Conservation (phyloP, 2,797 vertebrate species). For the Hapalemur alaotrensis region DNA sequence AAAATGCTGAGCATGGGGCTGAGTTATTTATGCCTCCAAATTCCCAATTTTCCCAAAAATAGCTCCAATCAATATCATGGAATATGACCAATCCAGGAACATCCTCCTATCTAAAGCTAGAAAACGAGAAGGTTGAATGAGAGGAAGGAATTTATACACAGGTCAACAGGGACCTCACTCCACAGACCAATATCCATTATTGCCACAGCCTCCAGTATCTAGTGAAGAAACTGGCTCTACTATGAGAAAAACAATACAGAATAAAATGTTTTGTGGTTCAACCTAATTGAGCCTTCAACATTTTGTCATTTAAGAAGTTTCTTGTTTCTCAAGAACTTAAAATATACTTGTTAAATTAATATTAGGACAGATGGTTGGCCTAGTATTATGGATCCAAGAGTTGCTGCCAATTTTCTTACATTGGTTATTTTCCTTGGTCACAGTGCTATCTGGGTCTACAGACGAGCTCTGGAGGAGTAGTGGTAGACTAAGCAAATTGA, state of each 20-base stretch:
- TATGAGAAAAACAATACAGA: background rate
- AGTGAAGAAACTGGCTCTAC: background rate
- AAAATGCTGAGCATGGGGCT: background rate
- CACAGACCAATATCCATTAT: background rate
- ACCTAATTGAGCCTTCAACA: background rate
- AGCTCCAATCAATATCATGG: too few species aligned
- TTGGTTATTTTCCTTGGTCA: background rate
- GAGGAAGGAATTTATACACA: background rate
- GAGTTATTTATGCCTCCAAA: background rate
- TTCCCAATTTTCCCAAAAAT: background rate
- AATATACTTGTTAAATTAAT: background rate
- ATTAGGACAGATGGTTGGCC: background rate
- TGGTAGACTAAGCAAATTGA: background rate
- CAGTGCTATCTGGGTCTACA: background rate
- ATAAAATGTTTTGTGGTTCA: background rate
- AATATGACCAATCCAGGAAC: background rate
- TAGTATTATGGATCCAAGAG: background rate
- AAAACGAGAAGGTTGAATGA: background rate
- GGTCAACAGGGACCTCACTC: background rate
- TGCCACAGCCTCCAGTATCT: background rate
- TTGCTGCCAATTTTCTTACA: background rate
- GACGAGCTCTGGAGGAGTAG: background rate
- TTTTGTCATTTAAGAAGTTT: background rate
- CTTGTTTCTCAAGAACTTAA: background rate
- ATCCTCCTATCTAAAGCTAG: background rate